Conservation (phyloP, 1,140 invertebrate species). For the Ephestia elutella region DNA sequence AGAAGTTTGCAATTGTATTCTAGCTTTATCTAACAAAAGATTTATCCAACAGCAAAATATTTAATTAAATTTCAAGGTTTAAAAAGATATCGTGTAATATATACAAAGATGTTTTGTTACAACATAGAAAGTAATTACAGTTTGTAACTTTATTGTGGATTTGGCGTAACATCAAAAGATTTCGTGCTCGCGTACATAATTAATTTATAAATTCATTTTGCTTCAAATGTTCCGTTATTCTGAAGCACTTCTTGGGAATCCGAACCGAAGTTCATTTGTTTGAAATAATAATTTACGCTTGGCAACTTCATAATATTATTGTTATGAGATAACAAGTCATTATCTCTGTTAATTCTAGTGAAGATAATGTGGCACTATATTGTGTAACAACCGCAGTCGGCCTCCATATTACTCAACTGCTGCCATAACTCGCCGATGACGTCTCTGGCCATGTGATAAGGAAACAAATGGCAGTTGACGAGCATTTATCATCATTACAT, state of each 20-base stretch:
- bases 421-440: conserved; percentile 11
- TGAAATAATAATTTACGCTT: no score
- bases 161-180: background rate
- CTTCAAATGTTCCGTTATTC: background rate
- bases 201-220: background rate
- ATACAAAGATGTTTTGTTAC: background rate
- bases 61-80: background rate
- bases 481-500: conserved; percentile 40
- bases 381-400: background rate
- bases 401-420: background rate
- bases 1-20: background rate
- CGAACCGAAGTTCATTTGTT: no score
- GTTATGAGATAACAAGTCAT: background rate
- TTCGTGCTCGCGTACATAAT: background rate
- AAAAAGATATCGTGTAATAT: background rate
- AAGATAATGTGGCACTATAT: background rate
- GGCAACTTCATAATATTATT: background rate
- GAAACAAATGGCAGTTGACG: conserved; percentile 35
- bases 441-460: conserved; percentile 25
- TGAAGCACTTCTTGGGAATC: background rate
- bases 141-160: background rate
- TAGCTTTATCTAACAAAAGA: background rate
- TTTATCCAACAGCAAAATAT: background rate
- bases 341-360: background rate
- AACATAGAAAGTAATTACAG: background rate